Percentiles rank a stretch among this genome's conserved stretches.
Conservation (phyloP, 1,140 invertebrate genomes). For the Cheumatopsyche charites region DNA sequence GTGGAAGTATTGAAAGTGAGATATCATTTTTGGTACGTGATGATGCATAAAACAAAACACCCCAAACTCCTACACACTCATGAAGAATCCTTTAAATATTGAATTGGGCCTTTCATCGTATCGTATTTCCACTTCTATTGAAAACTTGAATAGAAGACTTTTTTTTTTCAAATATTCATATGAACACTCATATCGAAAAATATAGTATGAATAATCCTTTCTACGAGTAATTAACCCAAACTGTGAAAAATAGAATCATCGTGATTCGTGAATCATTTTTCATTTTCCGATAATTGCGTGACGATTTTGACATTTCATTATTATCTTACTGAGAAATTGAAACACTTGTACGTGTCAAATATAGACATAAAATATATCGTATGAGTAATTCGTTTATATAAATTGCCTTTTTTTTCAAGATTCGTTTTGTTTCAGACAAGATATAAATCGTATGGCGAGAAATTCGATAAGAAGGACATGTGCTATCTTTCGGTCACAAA, state of each 20-base stretch:
- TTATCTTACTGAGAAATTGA: not conserved
- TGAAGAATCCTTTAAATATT: constrained; percentile 1
- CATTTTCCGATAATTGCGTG: not conserved
- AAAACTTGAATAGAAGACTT: no score
- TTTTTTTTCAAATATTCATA: no score
- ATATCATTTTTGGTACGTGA: constrained; percentile 38
- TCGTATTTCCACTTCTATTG: not conserved
- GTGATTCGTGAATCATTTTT: not conserved
- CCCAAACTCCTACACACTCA: constrained; percentile 24
- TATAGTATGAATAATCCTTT: no score
- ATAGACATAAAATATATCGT: not conserved
- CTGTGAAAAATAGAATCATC: no score
- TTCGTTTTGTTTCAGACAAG: constrained; percentile 1
- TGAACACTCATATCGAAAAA: no score
- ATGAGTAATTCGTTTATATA: not conserved
- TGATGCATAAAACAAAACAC: constrained; percentile 34
- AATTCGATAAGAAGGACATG: constrained; percentile 13
- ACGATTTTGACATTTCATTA: not conserved
- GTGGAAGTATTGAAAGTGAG: constrained; percentile 20
- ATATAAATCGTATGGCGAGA: constrained; percentile 4
- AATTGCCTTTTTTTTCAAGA: not conserved
- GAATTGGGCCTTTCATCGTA: not conserved
- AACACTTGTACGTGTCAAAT: constrained; percentile 6
- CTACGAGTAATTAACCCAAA: no score
- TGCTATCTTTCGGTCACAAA: not conserved